These are phyloP conservation scores for Aspidapion aeneum DNA, from an alignment of 2,888 invertebrate species.

Conservation along the genomic window DNA sequence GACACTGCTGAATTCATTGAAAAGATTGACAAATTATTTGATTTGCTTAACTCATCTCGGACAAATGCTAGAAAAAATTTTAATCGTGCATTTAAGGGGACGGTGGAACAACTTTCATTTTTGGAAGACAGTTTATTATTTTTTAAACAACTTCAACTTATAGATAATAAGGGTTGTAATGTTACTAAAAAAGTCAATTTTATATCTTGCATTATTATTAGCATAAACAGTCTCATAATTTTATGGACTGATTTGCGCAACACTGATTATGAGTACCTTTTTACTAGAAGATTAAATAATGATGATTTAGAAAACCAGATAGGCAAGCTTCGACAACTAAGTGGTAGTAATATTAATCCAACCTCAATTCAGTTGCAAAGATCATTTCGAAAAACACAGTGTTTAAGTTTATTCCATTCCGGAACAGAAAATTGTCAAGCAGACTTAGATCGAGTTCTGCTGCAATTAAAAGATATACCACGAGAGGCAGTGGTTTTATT, in stretches of 20 bases:
- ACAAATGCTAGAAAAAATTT: neutral
- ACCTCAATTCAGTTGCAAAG: neutral
- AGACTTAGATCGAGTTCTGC: neutral
- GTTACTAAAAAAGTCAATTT: neutral
- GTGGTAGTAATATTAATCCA: neutral
- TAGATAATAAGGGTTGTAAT: neutral
- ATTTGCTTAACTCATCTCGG: neutral
- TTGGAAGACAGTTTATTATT: neutral
- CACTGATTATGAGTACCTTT: neutral
- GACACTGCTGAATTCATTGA: neutral
- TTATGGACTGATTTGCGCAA: neutral
- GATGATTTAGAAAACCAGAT: neutral
- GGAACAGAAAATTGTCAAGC: neutral
- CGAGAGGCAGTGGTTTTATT: neutral
- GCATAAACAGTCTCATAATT: neutral
- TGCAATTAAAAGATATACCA: neutral
- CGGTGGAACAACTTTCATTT: neutral
- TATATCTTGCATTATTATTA: neutral
- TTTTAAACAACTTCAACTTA: neutral
- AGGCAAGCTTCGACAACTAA: neutral
- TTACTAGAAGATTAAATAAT: neutral
- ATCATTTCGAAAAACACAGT: neutral
- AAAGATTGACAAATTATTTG: conserved; percentile 12
- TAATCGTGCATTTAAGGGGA: neutral
- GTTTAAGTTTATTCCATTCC: neutral